Evolutionary conservation across 2,113 vertebrate species (phyloP).

Genomic region (Eurystomus gularis): DNA sequence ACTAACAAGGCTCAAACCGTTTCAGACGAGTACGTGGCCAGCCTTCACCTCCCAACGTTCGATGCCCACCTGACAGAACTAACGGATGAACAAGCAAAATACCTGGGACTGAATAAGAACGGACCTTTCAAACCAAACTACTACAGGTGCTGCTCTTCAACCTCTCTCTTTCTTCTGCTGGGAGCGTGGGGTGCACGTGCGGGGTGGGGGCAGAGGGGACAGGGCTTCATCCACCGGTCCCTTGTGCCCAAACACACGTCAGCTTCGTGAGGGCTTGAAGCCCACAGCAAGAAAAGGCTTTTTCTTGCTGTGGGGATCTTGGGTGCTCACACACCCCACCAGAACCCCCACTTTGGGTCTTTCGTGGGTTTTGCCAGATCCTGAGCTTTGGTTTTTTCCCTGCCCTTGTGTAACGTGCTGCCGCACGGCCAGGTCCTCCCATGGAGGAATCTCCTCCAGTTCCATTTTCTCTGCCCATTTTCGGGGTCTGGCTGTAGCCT

Average conservation of each 20-base stretch:
- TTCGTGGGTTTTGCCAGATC: not conserved
- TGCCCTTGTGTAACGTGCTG: not conserved
- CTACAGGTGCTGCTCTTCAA: constrained; percentile 81
- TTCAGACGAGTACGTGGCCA: constrained; percentile 97
- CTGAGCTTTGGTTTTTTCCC: not conserved
- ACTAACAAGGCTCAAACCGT: not conserved
- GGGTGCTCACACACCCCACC: not conserved
- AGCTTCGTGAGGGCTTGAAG: not conserved
- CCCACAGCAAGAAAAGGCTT: not conserved
- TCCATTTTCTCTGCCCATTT: fast-evolving
- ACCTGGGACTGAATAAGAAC: constrained; percentile 97
- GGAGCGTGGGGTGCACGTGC: fast-evolving
- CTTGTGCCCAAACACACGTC: not conserved
- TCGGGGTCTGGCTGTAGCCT: fast-evolving
- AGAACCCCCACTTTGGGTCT: not conserved
- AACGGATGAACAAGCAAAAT: constrained; percentile 95
- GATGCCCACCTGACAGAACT: constrained; percentile 98
- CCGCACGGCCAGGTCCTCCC: fast-evolving
- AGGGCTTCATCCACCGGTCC: fast-evolving
- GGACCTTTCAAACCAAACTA: constrained; percentile 99
- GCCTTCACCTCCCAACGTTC: constrained; percentile 94
- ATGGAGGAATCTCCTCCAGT: not conserved
- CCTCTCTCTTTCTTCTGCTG: not conserved
- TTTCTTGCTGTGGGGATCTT: not conserved
- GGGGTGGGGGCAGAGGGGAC: fast-evolving